These are phyloP conservation scores for Atlantisia rogersi DNA, from an alignment of 2,113 vertebrate species.

Conservation along the genomic window DNA sequence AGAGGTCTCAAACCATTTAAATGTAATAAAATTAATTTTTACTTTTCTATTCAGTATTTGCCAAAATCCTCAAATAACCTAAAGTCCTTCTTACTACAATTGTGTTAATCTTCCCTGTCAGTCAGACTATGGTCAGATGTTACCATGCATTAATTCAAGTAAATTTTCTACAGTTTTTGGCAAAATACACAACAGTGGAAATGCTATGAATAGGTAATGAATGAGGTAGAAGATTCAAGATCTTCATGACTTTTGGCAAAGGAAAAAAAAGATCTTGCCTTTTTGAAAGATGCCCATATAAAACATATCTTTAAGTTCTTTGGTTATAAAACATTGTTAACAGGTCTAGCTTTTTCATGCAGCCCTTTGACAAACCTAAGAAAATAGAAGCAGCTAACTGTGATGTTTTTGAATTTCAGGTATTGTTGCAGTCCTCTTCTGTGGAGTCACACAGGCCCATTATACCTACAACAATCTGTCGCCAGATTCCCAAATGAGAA, in stretches of 20 bases:
- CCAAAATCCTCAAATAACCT: neutral
- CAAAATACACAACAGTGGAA: neutral
- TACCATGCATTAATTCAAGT: neutral
- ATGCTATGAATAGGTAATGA: neutral
- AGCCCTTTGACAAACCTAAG: neutral
- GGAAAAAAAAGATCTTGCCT: neutral
- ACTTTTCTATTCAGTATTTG: neutral
- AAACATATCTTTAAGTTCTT: neutral
- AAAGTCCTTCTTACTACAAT: neutral
- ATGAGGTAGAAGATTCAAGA: neutral
- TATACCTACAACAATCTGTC: constrained; percentile 88
- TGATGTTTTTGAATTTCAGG: constrained; percentile 73
- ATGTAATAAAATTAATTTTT: neutral
- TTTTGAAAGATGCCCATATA: neutral
- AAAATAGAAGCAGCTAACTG: neutral
- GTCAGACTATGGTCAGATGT: neutral
- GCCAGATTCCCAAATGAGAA: constrained; percentile 79
- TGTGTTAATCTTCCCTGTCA: neutral
- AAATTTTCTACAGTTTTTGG: neutral
- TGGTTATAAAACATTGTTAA: neutral
- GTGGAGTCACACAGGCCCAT: constrained; percentile 86
- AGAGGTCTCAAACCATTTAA: neutral
- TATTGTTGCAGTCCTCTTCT: constrained; percentile 88
- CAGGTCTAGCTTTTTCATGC: neutral
- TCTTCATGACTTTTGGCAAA: neutral